Evolutionary conservation across 2,888 invertebrate genomes (phyloP).

Genomic region (Apotomis turbidana): DNA sequence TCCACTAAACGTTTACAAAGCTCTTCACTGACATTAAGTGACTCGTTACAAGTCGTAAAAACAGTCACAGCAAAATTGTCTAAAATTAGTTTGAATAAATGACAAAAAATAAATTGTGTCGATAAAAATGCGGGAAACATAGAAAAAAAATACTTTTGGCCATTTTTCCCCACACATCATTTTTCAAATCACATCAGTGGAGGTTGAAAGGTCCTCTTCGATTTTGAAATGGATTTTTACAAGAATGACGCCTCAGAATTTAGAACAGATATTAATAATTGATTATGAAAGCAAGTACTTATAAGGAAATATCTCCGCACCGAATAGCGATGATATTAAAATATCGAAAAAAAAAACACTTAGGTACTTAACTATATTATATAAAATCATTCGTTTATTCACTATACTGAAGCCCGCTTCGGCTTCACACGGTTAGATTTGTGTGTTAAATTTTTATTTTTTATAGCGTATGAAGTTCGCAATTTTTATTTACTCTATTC

Average conservation of each 20-base stretch:
- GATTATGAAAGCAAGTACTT: conserved; percentile 17
- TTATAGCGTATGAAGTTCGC: conserved; percentile 16
- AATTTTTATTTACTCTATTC: conserved; percentile 20
- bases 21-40: no score
- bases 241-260: conserved; percentile 19
- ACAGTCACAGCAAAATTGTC: no score
- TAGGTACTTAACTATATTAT: no score
- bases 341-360: no score
- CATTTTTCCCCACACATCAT: no score
- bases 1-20: no score
- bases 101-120: conserved; percentile 20
- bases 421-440: no score
- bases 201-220: conserved; percentile 13
- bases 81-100: conserved; percentile 15
- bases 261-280: conserved; percentile 24
- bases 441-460: not conserved
- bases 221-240: conserved; percentile 25
- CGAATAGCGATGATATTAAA: conserved; percentile 2
- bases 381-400: no score
- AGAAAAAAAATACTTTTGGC: conserved; percentile 20
- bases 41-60: no score
- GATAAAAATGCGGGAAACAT: conserved; percentile 20
- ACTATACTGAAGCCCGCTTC: no score
- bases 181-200: no score
- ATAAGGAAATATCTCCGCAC: conserved; percentile 3